Conservation (phyloP, 2,113 vertebrate genomes). For the Macrotis lagotis region DNA sequence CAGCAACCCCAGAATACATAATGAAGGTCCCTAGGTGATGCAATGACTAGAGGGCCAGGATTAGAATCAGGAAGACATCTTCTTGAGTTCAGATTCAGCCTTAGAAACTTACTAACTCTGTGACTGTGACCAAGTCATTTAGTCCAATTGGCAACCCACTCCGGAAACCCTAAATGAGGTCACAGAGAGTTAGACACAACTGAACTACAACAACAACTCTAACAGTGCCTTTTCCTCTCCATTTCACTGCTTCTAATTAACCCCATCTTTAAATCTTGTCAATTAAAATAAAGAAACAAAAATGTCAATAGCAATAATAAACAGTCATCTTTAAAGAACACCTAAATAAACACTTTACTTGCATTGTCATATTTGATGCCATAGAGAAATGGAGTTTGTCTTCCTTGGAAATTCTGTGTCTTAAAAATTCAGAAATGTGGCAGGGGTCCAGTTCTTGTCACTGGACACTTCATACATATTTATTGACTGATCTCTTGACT, state of each 20-base stretch:
- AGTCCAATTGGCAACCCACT: not conserved
- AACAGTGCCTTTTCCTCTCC: not conserved
- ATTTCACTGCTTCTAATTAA: not conserved
- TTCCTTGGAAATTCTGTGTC: not conserved
- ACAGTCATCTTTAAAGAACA: not conserved
- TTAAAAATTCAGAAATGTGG: not conserved
- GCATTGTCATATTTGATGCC: not conserved
- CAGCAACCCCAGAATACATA: not conserved
- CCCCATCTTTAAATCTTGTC: not conserved
- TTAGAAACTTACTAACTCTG: not conserved
- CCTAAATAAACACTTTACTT: not conserved
- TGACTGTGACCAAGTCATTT: not conserved
- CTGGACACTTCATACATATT: not conserved
- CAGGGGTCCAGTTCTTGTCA: not conserved
- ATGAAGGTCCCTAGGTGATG: not conserved
- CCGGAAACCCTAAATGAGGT: not conserved
- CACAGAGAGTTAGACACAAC: not conserved
- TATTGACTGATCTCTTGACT: not conserved
- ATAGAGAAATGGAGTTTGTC: not conserved
- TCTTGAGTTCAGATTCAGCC: not conserved
- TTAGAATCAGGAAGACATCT: not conserved
- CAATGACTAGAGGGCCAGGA: not conserved
- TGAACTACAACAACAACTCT: not conserved
- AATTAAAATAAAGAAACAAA: not conserved
- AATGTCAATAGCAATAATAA: not conserved